phyloP scores from a whole-genome alignment of 1,140 invertebrate genomes.

The Ooceraea biroi region DNA sequence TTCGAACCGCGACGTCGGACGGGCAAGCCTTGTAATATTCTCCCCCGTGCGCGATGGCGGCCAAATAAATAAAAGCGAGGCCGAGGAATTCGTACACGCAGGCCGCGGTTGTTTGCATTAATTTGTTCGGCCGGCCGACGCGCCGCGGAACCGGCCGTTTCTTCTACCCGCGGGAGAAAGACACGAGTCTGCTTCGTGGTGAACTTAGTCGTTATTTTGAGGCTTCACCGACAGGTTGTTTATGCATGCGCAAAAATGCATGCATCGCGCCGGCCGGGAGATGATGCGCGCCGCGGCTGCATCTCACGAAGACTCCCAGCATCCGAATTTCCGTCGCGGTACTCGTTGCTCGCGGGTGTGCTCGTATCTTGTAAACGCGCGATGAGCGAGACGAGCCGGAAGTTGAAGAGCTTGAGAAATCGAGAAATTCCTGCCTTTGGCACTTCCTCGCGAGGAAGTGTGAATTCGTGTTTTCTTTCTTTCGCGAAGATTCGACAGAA shows the following conservation, averaged over 20 bases:
- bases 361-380: neutral
- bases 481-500: too few relatives aligned
- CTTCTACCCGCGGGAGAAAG: neutral
- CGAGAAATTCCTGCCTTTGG: neutral
- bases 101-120: constrained; percentile 34
- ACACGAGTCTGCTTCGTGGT: constrained; percentile 5
- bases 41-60: neutral
- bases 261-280: constrained; percentile 16
- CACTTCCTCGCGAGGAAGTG: neutral
- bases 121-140: constrained; percentile 2
- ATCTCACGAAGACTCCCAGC: constrained; percentile 9
- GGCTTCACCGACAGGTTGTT: constrained; percentile 29
- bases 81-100: constrained; percentile 19
- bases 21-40: constrained; percentile 34
- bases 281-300: constrained; percentile 20
- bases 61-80: constrained; percentile 13
- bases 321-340: constrained; percentile 5
- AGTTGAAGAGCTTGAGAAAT: neutral
- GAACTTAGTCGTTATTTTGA: constrained; percentile 28
- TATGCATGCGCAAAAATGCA: constrained; percentile 45
- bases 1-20: constrained; percentile 4
- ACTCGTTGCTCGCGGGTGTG: constrained; percentile 4
- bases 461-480: neutral
- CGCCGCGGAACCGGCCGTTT: neutral
- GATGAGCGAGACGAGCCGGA: neutral